A percentile compares a stretch with the other conserved stretches of the same genome.
phyloP scores from a whole-genome alignment of 2,888 invertebrate genomes.

The Alentia gelatinosa region DNA sequence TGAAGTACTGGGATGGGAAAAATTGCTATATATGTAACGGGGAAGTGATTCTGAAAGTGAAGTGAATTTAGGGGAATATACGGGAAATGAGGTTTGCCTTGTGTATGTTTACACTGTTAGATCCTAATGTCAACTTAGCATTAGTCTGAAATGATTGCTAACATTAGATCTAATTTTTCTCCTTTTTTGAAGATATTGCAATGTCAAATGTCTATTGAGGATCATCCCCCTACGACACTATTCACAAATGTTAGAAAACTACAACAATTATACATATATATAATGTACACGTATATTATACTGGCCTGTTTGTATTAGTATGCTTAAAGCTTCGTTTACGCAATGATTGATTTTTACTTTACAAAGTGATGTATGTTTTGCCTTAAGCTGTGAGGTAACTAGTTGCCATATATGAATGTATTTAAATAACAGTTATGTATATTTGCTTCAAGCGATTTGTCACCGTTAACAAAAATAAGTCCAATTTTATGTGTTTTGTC shows the following conservation, averaged over 20 bases:
- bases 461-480: background rate
- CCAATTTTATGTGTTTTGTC: background rate
- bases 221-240: background rate
- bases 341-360: background rate
- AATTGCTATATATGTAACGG: background rate
- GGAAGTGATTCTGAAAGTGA: background rate
- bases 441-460: background rate
- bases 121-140: background rate
- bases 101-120: background rate
- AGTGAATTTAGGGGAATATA: background rate
- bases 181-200: background rate
- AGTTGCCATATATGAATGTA: background rate
- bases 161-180: background rate
- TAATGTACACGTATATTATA: background rate
- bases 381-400: background rate
- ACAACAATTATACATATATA: background rate
- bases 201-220: background rate
- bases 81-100: background rate
- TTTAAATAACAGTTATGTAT: slow-evolving; percentile 17
- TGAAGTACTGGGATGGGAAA: background rate
- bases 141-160: background rate
- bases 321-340: slow-evolving; percentile 40
- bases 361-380: slow-evolving; percentile 2
- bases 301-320: background rate
- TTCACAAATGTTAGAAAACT: background rate